A percentile compares a stretch with the other conserved stretches of the same genome.
These are phyloP conservation scores for Ciona savignyi DNA, from an alignment of 23 tunicate species.

Conservation along the genomic window DNA sequence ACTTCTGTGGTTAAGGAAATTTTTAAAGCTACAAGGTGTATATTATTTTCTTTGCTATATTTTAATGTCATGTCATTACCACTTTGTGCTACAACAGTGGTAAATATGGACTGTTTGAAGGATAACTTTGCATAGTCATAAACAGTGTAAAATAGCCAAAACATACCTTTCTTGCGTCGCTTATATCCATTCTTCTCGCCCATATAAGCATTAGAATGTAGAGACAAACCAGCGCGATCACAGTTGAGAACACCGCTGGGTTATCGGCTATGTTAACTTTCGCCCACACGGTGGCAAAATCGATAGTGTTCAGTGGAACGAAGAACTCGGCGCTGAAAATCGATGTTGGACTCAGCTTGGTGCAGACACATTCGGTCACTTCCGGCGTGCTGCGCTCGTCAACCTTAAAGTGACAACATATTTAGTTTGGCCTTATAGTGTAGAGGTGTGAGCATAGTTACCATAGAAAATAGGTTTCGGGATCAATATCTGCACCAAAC, in stretches of 20 bases:
- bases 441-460: too few relatives aligned
- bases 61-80: too few relatives aligned
- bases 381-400: constrained; percentile 86
- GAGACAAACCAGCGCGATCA: constrained; percentile 39
- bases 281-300: constrained; percentile 92
- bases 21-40: too few relatives aligned
- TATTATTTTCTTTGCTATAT: too few relatives aligned
- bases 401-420: constrained; percentile 29
- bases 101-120: too few relatives aligned
- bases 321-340: constrained; percentile 97
- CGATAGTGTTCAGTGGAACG: constrained; percentile 97
- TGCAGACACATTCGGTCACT: constrained; percentile 86
- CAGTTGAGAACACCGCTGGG: constrained; percentile 93
- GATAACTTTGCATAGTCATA: too few relatives aligned
- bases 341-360: constrained; percentile 59
- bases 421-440: constrained; percentile 2
- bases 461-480: too few relatives aligned
- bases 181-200: constrained; percentile 64
- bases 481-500: too few relatives aligned
- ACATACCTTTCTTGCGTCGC: constrained; percentile 63
- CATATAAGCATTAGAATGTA: constrained; percentile 59
- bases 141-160: too few relatives aligned
- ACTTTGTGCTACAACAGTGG: too few relatives aligned
- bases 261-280: constrained; percentile 89
- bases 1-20: too few relatives aligned